Percentiles rank a stretch among this genome's conserved stretches.
Conservation (phyloP, 2,113 vertebrate species). For the Antechinus flavipes region DNA sequence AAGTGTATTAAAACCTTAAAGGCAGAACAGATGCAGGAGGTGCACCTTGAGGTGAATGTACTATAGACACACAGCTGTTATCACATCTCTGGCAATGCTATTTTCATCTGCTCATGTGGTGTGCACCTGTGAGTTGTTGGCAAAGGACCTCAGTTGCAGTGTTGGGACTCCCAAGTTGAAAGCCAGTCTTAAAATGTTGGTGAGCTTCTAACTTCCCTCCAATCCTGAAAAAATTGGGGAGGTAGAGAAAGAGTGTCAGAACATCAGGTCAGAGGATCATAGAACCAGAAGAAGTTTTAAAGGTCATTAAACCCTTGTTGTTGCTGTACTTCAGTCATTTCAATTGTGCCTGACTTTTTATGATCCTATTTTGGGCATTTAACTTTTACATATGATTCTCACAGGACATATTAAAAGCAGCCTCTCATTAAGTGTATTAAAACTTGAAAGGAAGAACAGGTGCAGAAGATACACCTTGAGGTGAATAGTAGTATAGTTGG, state of each 20-base stretch:
- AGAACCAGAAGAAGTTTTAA: neutral
- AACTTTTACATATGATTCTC: neutral
- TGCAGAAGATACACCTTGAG: neutral
- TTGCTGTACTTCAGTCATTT: neutral
- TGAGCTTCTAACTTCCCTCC: neutral
- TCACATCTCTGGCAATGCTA: neutral
- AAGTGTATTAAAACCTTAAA: conserved; percentile 54
- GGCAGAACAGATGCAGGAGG: conserved; percentile 28
- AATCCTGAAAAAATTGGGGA: neutral
- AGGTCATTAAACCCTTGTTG: neutral
- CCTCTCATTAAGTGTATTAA: conserved; percentile 34
- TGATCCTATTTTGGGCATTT: neutral
- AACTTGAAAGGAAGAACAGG: conserved; percentile 31
- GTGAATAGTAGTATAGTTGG: neutral
- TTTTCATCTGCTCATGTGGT: conserved; percentile 21
- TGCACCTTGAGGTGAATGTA: neutral
- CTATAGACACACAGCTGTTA: conserved; percentile 16
- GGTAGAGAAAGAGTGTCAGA: neutral
- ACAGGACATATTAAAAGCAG: neutral
- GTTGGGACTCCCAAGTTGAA: conserved; percentile 8
- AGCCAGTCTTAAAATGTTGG: rapidly evolving
- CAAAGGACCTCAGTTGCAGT: neutral
- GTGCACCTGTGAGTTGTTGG: conserved; percentile 28
- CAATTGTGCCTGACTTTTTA: neutral
- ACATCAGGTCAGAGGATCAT: neutral